Conservation (phyloP, 2,113 vertebrate genomes). For the Ailuropoda melanoleuca region DNA sequence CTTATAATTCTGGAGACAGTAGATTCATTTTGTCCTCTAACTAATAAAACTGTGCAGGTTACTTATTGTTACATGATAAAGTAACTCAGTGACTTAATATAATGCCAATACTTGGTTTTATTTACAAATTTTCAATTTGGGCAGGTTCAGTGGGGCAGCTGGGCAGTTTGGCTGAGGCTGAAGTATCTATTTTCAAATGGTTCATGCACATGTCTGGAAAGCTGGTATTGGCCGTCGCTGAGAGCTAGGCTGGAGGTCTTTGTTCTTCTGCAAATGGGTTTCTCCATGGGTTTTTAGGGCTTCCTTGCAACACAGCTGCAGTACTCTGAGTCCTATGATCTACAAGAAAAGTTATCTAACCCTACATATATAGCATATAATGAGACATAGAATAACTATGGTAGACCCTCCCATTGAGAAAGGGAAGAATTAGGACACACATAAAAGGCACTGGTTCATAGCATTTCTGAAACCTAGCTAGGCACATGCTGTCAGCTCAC, state of each 20-base stretch:
- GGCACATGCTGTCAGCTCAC: not conserved
- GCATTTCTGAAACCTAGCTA: not conserved
- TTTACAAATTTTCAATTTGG: not conserved
- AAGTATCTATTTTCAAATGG: not conserved
- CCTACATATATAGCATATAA: not conserved
- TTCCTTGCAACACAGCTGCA: not conserved
- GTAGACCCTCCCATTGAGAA: not conserved
- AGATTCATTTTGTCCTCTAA: not conserved
- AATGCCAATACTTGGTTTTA: not conserved
- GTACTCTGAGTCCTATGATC: not conserved
- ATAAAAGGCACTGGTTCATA: not conserved
- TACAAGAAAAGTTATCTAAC: not conserved
- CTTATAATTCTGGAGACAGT: not conserved
- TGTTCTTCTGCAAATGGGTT: not conserved
- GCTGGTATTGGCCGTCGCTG: not conserved
- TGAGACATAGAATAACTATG: not conserved
- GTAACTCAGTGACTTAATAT: not conserved
- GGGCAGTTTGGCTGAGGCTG: not conserved
- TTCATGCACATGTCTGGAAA: not conserved
- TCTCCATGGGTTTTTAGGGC: not conserved
- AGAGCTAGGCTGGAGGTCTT: not conserved
- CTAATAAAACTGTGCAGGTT: not conserved
- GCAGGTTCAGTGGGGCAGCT: not conserved
- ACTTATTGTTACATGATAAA: not conserved
- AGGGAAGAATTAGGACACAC: not conserved